Percentiles rank a stretch among this genome's conserved stretches.
Conservation (phyloP, 2,888 invertebrate genomes). For the Troilus luridus region DNA sequence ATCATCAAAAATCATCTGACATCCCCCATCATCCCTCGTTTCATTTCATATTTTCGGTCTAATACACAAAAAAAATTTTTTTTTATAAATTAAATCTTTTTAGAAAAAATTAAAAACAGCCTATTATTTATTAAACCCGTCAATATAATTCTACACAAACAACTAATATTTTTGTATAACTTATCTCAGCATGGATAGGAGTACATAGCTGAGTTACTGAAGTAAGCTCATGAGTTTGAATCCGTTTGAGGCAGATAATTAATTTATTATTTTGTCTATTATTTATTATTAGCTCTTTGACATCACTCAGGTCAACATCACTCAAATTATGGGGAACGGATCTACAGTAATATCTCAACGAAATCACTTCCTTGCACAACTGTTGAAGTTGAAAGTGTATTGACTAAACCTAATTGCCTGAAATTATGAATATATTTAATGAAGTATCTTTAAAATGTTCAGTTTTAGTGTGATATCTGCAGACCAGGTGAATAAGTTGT, state of each 20-base stretch:
- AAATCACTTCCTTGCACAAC: no score
- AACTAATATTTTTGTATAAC: neutral
- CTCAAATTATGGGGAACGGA: no score
- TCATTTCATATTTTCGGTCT: neutral
- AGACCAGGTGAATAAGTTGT: no score
- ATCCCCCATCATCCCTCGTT: constrained; percentile 17
- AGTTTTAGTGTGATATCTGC: neutral
- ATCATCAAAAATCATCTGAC: neutral
- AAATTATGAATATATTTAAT: neutral
- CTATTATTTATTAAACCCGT: neutral
- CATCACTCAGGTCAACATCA: no score
- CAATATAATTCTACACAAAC: neutral
- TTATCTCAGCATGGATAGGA: neutral
- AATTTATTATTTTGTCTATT: no score
- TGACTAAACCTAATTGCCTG: neutral
- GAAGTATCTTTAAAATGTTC: neutral
- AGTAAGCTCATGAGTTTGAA: no score
- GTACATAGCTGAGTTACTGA: neutral
- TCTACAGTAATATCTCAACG: no score
- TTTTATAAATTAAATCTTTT: constrained; percentile 27
- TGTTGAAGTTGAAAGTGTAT: no score
- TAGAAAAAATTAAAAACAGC: neutral
- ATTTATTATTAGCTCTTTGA: no score
- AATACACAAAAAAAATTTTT: neutral
- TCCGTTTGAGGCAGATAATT: no score